A percentile compares a stretch with the other conserved stretches of the same genome.
These are phyloP conservation scores for Mionectes macconnelli DNA, from an alignment of 2,113 vertebrate species.

Conservation along the genomic window DNA sequence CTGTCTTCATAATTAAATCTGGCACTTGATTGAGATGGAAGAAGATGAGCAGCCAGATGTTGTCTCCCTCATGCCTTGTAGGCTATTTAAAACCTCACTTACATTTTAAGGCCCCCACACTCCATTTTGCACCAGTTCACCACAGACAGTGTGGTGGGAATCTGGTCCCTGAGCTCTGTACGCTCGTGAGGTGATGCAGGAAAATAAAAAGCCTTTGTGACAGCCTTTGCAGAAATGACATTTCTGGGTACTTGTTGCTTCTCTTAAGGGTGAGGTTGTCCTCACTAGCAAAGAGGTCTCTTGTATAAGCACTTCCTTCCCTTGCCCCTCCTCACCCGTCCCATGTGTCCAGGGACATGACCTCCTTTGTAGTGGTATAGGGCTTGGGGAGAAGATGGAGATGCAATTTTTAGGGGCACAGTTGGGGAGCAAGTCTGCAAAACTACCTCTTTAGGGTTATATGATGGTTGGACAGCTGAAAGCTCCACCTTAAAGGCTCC, in stretches of 20 bases:
- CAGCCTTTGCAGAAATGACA: not conserved
- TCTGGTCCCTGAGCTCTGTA: not conserved
- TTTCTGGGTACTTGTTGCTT: not conserved
- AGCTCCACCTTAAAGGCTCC: not conserved
- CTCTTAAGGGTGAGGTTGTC: not conserved
- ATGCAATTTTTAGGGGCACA: not conserved
- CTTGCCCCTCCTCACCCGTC: not conserved
- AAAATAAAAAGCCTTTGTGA: not conserved
- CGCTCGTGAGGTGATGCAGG: not conserved
- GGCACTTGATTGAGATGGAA: not conserved
- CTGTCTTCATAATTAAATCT: not conserved
- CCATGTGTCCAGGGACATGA: rapidly evolving
- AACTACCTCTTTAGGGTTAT: not conserved
- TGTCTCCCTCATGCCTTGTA: not conserved
- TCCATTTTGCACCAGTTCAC: not conserved
- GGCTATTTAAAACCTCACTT: not conserved
- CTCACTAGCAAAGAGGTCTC: rapidly evolving
- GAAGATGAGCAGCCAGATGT: not conserved
- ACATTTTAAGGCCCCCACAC: not conserved
- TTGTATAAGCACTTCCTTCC: not conserved
- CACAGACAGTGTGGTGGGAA: rapidly evolving
- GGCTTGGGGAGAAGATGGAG: not conserved
- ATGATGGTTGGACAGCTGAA: not conserved
- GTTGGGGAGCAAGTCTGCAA: not conserved
- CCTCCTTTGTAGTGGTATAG: rapidly evolving